Evolutionary conservation across 1,140 invertebrate genomes (phyloP), one percentile per base, ranked within the genome.

Genomic region (Micrasema minimum): DNA sequence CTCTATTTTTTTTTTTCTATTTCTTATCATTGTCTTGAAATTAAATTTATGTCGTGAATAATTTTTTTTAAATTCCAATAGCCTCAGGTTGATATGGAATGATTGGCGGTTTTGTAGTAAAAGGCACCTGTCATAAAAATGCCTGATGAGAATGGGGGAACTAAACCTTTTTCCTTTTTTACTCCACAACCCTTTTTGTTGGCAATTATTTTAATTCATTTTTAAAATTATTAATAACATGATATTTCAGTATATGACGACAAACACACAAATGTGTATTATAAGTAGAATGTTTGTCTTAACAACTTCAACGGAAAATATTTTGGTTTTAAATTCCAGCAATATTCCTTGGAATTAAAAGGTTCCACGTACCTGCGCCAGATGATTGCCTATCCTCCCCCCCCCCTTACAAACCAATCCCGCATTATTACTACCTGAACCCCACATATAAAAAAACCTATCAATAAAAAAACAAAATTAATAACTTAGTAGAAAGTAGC

Each of bases 281-380:
- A 5, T n/a, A n/a, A n/a, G n/a, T n/a, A n/a, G n/a, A n/a, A n/a
- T n/a, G n/a, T n/a, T n/a, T n/a, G n/a, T n/a, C n/a, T n/a, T n/a
- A n/a, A n/a, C n/a, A n/a, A n/a, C n/a, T n/a, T n/a, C n/a, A n/a
- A n/a, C n/a, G n/a, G n/a, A n/a, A n/a, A n/a, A n/a, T n/a, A n/a
- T n/a, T n/a, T n/a, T n/a, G n/a, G n/a, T n/a, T n/a, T 22, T 20
- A 48, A 55, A 55, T 37, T 16, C 23, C 26, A 20, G 37, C 23
- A 16, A 59, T 38, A 41, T 59, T 51, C 55, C 35, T 46, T 26
- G 46, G 14, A 31, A 62, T 46, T 23, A 45, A 64, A 64, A 26
- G 59, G 59, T 64, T 64, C 59, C 59, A 64, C 65, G 48, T 55
- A 51, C 50, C 65, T 67, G 65, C 65, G 50, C 43, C 65, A 67